These are phyloP conservation scores for Araneus ventricosus DNA, from an alignment of 1,140 invertebrate genomes.

Conservation along the genomic window DNA sequence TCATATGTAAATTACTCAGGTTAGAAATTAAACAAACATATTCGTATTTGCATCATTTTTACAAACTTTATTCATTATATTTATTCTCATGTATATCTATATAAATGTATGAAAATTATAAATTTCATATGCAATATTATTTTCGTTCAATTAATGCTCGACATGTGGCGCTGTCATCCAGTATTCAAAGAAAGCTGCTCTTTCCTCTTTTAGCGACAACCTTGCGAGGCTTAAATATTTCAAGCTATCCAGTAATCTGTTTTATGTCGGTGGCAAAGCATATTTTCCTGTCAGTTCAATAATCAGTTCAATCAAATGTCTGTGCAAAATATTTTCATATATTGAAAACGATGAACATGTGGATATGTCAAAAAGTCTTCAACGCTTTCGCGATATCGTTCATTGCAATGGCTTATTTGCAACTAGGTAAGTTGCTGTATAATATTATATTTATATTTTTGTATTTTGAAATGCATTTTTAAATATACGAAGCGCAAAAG, in stretches of 20 bases:
- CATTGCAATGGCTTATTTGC: not conserved
- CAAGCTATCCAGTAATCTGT: not conserved
- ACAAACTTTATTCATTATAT: no score
- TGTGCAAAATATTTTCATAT: not conserved
- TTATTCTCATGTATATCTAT: no score
- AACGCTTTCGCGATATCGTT: not conserved
- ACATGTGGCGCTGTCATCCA: constrained; percentile 31
- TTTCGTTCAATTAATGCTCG: not conserved
- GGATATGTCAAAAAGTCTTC: not conserved
- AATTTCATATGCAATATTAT: not conserved
- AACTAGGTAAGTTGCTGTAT: not conserved
- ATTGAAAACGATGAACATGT: not conserved
- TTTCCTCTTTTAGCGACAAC: not conserved
- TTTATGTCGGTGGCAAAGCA: not conserved
- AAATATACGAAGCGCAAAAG: no score
- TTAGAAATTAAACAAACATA: no score
- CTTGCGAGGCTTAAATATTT: not conserved
- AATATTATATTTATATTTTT: no score
- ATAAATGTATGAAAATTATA: no score
- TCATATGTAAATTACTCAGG: no score
- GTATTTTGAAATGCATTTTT: no score
- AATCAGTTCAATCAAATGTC: not conserved
- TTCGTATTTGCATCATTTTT: no score
- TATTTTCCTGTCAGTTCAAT: not conserved
- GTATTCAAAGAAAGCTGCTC: not conserved